phyloP scores from a whole-genome alignment of 2,113 vertebrate genomes.

The Passerina amoena region DNA sequence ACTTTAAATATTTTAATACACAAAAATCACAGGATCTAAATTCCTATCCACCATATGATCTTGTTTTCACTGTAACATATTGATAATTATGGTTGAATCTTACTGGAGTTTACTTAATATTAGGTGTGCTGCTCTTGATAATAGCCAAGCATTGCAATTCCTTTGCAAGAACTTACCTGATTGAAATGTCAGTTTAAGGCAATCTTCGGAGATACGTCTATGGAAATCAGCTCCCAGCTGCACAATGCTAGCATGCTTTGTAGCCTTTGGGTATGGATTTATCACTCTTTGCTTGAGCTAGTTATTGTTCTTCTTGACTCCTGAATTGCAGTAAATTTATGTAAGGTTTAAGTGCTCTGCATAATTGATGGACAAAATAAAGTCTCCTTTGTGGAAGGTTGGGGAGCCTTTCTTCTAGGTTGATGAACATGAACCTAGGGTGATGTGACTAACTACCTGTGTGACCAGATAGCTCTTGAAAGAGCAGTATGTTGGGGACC shows the following conservation, averaged over 20 bases:
- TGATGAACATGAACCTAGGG: not conserved
- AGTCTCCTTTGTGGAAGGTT: not conserved
- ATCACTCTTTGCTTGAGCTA: not conserved
- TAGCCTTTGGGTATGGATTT: not conserved
- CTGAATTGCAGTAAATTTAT: not conserved
- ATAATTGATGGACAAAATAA: not conserved
- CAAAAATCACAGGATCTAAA: not conserved
- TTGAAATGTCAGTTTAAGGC: not conserved
- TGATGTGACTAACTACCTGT: not conserved
- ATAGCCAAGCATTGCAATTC: not conserved
- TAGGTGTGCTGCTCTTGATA: not conserved
- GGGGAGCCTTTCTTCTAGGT: not conserved
- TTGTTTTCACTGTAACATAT: not conserved
- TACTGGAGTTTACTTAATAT: not conserved
- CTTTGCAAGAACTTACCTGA: not conserved
- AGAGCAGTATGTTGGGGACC: not conserved
- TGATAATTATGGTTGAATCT: not conserved
- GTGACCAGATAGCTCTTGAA: not conserved
- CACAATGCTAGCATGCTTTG: not conserved
- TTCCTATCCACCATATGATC: not conserved
- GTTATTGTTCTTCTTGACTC: not conserved
- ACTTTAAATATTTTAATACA: not conserved
- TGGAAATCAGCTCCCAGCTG: not conserved
- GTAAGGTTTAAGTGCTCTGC: not conserved
- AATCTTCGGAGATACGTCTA: not conserved